These are phyloP conservation scores for Criorhina ranunculi DNA, from an alignment of 2,888 invertebrate species.

Conservation along the genomic window DNA sequence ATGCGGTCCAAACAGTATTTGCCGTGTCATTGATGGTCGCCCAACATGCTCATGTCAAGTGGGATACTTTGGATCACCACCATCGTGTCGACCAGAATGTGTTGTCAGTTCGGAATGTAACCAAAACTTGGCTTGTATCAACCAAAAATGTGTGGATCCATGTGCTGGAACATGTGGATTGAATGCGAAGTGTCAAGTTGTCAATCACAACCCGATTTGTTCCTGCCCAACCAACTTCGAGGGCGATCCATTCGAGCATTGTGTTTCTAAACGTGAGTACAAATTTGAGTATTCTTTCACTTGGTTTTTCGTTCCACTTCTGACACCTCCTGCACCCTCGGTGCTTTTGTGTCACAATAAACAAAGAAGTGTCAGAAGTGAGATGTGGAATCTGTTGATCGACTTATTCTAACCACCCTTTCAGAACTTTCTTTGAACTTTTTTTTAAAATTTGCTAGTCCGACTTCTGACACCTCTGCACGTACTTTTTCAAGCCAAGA, in stretches of 20 bases:
- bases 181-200: constrained; percentile 91
- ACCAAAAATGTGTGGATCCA: constrained; percentile 91
- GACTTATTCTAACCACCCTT: too few relatives aligned
- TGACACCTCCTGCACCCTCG: too few relatives aligned
- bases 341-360: too few relatives aligned
- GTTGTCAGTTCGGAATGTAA: constrained; percentile 91
- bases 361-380: not conserved
- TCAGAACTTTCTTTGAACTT: too few relatives aligned
- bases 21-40: constrained; percentile 89
- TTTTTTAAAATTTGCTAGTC: too few relatives aligned
- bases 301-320: too few relatives aligned
- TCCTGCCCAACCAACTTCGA: constrained; percentile 89
- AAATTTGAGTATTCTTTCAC: too few relatives aligned
- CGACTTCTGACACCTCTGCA: too few relatives aligned
- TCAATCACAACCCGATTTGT: constrained; percentile 92
- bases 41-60: constrained; percentile 91
- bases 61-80: constrained; percentile 90
- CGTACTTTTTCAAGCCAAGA: too few relatives aligned
- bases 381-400: too few relatives aligned
- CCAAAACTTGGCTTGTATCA: constrained; percentile 90
- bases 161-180: constrained; percentile 91
- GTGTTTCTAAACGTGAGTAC: constrained; percentile 85
- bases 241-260: constrained; percentile 92
- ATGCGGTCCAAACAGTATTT: constrained; percentile 92
- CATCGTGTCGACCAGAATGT: constrained; percentile 91